A percentile compares a stretch with the other conserved stretches of the same genome.
Conservation (phyloP, 2,797 vertebrate species). For the Xiphorhynchus erythropygius region DNA sequence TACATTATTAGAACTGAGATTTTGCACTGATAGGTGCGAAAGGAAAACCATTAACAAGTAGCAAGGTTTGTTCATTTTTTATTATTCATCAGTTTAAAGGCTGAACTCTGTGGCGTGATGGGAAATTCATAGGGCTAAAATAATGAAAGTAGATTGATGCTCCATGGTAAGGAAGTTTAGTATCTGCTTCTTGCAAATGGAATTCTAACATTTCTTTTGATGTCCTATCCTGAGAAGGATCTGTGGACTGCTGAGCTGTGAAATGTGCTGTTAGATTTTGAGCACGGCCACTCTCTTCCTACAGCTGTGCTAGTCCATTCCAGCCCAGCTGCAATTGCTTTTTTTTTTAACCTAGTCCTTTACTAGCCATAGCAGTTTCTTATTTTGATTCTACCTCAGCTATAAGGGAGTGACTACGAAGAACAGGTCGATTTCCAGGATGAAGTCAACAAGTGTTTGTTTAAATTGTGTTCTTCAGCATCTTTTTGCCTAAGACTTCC, state of each 20-base stretch:
- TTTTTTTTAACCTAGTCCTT: not conserved
- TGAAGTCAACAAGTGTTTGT: not conserved
- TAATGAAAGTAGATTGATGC: conserved; percentile 12
- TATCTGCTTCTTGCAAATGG: conserved; percentile 15
- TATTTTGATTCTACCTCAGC: not conserved
- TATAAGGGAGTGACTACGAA: not conserved
- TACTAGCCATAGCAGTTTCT: not conserved
- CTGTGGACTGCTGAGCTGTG: conserved; percentile 26
- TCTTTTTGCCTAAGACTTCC: not conserved
- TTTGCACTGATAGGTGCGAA: not conserved
- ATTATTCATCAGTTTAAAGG: not conserved
- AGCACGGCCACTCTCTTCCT: not conserved
- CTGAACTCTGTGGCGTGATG: not conserved
- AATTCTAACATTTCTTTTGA: conserved; percentile 30
- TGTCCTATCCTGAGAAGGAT: not conserved
- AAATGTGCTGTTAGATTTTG: conserved; percentile 12
- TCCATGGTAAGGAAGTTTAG: not conserved
- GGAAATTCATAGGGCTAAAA: not conserved
- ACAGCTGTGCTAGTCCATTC: not conserved
- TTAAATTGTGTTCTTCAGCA: not conserved
- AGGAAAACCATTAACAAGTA: conserved; percentile 17
- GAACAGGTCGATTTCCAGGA: not conserved
- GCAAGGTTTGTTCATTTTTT: conserved; percentile 8
- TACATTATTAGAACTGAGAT: not conserved
- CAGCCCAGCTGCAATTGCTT: not conserved